Base-by-base conservation (phyloP, 2,113 vertebrate genomes). In the Acanthisitta chloris region DNA sequence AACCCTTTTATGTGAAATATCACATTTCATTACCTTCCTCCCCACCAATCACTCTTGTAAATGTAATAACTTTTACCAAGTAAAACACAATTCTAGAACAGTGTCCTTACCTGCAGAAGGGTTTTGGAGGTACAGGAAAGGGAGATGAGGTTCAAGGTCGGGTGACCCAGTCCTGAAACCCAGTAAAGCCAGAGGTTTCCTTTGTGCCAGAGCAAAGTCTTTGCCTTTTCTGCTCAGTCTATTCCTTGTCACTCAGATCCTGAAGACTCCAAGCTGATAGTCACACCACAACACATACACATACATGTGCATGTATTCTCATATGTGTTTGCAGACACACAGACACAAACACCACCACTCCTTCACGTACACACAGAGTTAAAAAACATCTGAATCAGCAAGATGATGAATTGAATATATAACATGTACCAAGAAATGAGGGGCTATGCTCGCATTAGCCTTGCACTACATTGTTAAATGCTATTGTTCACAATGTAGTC, bases 11-110 rank as follows among this genome's bases (percentile, higher is more conserved):
- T 89, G 72, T 72, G 90, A 92, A 92, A 82, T 70, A 92, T 81
- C 87, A 90, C 81, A 92, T 96, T 92, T 94, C 81, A 81, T 95
- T 85, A 67, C 55, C 20, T 80, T 95, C 78, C 55, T 70, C 40
- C 33, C 29, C 58, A 29, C 29, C 67, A 81, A 74, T 90, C 74
- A 86, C 52, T 82, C 59, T 73, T 46, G 23, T 66, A 73, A 59
- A 71, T 69, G 49, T 52, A 77, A 92, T 20, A 20, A 29, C 45
- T 94, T 96, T 93, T 72, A 94, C 43, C 66, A 83, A 36, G 36
- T 49, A 38, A 78, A 78, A 80, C 77, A 76, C 17, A 21, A 48
- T 13, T 90, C 8, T 10, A 29, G 10, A 82, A 43, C 17, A 33
- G 40, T 64, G 48, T 82, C 49, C 23, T 82, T 69, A 81, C 42